Conservation (phyloP, 2,113 vertebrate genomes). For the Cepphus grylle region DNA sequence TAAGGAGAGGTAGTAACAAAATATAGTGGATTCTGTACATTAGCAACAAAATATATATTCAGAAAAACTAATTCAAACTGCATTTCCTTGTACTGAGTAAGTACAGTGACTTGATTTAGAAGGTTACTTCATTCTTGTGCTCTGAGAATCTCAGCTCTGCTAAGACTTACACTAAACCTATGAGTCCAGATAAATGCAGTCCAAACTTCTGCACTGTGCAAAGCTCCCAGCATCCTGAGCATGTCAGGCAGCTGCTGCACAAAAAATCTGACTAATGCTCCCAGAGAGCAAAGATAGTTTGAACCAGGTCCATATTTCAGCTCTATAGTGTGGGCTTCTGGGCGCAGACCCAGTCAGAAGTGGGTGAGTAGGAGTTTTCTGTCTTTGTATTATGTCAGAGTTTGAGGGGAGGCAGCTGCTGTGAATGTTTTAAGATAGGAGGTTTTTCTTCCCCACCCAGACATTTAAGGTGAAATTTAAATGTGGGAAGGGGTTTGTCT, state of each 20-base stretch:
- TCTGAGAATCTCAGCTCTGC: not conserved
- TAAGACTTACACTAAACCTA: not conserved
- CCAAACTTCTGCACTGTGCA: not conserved
- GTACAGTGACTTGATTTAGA: not conserved
- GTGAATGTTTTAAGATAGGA: not conserved
- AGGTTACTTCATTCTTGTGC: not conserved
- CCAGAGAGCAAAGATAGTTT: not conserved
- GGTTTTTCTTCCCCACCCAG: not conserved
- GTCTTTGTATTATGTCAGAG: conserved; percentile 5
- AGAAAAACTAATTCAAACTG: not conserved
- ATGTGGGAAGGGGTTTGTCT: not conserved
- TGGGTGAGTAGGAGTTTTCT: conserved; percentile 33
- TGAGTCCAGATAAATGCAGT: not conserved
- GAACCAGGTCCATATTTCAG: not conserved
- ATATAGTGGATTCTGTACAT: not conserved
- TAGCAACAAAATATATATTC: not conserved
- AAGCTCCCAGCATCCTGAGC: not conserved
- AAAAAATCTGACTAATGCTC: not conserved
- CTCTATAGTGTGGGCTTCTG: not conserved
- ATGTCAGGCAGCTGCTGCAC: conserved; percentile 16
- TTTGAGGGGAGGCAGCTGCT: conserved; percentile 55
- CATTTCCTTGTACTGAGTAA: not conserved
- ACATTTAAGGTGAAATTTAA: not conserved
- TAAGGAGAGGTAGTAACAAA: not conserved
- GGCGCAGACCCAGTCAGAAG: not conserved